Conservation (phyloP, 2,888 invertebrate genomes). For the Zeuzera pyrina region DNA sequence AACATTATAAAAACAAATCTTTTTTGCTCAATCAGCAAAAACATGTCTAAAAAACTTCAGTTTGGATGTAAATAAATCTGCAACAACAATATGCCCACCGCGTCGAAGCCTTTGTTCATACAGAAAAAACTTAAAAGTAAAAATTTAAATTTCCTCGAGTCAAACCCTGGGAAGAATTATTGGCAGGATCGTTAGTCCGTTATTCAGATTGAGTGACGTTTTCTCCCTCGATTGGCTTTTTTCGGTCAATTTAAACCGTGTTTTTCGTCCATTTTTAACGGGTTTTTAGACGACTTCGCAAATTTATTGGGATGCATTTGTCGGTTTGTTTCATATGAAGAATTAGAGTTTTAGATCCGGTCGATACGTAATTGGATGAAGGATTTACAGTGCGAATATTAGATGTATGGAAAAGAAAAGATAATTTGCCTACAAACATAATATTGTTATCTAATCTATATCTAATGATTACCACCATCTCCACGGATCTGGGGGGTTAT, state of each 20-base stretch:
- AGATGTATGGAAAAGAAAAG: too few relatives aligned
- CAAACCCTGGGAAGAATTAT: slow-evolving; percentile 48
- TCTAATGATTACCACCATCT: too few relatives aligned
- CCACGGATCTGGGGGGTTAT: too few relatives aligned
- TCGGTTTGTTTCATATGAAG: slow-evolving; percentile 24
- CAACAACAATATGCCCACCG: slow-evolving; percentile 55
- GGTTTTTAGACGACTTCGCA: slow-evolving; percentile 44
- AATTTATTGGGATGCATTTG: slow-evolving; percentile 55
- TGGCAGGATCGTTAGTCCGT: slow-evolving; percentile 53
- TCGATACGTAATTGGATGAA: slow-evolving; percentile 4
- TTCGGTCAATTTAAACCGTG: slow-evolving; percentile 34
- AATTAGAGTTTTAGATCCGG: slow-evolving; percentile 18
- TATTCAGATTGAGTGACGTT: slow-evolving; percentile 53
- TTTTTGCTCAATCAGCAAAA: slow-evolving; percentile 55
- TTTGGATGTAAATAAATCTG: slow-evolving; percentile 59
- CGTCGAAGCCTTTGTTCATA: slow-evolving; percentile 17
- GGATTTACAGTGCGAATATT: too few relatives aligned
- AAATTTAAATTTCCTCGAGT: slow-evolving; percentile 50
- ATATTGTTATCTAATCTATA: too few relatives aligned
- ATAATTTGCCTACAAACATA: too few relatives aligned
- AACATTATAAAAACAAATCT: slow-evolving; percentile 35
- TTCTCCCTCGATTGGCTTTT: slow-evolving; percentile 28
- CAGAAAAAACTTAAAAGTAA: slow-evolving; percentile 19
- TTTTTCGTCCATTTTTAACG: slow-evolving; percentile 52
- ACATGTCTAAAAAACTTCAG: slow-evolving; percentile 43